Evolutionary conservation across 2,797 vertebrate genomes (phyloP).

Genomic region (Lepilemur ruficaudatus): DNA sequence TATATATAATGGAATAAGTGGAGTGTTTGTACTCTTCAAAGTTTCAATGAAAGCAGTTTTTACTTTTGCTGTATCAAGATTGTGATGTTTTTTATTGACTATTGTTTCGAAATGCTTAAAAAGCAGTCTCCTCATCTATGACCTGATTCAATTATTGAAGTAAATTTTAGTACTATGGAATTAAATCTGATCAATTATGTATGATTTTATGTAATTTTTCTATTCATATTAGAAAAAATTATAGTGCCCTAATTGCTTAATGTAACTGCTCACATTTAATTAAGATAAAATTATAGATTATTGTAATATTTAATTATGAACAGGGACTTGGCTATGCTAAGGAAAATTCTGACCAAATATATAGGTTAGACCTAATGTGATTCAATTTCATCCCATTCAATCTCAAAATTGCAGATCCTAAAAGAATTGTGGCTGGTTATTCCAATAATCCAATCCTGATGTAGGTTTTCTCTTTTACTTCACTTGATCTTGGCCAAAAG

Average conservation of each 20-base stretch:
- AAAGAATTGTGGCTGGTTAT: background rate
- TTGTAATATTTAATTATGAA: slow-evolving; percentile 33
- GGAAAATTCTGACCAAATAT: background rate
- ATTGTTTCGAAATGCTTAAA: background rate
- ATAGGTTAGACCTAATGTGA: background rate
- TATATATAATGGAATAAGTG: background rate
- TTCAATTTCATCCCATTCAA: background rate
- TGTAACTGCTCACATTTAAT: slow-evolving; percentile 17
- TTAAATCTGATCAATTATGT: slow-evolving; percentile 36
- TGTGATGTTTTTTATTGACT: background rate
- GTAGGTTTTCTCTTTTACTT: background rate
- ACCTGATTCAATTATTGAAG: background rate
- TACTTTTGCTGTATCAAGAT: background rate
- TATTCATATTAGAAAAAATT: slow-evolving; percentile 25
- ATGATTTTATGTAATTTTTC: background rate
- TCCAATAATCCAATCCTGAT: background rate
- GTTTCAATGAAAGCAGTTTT: background rate
- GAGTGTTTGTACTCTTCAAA: background rate
- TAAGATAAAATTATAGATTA: slow-evolving; percentile 26
- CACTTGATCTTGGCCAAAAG: background rate
- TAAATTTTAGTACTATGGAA: background rate
- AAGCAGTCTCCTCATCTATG: background rate
- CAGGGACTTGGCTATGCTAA: background rate
- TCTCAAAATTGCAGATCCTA: background rate
- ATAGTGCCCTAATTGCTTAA: slow-evolving; percentile 7